A percentile compares a stretch with the other conserved stretches of the same genome.
These are phyloP conservation scores for Drosophila macrospina DNA, from an alignment of 2,888 invertebrate genomes.

Conservation along the genomic window DNA sequence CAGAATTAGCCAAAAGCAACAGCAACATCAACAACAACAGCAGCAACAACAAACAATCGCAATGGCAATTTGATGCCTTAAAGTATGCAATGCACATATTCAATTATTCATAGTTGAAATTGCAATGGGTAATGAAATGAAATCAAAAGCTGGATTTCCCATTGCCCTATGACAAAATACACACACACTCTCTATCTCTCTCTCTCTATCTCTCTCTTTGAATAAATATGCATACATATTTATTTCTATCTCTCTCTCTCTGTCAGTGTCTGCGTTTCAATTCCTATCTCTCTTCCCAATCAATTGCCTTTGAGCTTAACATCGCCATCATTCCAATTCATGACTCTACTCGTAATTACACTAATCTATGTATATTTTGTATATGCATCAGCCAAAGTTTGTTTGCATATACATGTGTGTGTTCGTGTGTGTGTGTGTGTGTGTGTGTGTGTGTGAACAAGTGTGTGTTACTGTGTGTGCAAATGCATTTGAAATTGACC, in stretches of 20 bases:
- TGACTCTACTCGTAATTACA: slow-evolving; percentile 65
- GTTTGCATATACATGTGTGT: not conserved
- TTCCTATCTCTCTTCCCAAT: slow-evolving; percentile 18
- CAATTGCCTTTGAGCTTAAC: slow-evolving; percentile 65
- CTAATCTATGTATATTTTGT: slow-evolving; percentile 66
- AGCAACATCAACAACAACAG: slow-evolving; percentile 29
- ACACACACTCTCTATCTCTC: slow-evolving; percentile 9
- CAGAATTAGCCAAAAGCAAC: slow-evolving; percentile 68
- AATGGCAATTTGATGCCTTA: slow-evolving; percentile 69
- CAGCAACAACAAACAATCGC: slow-evolving; percentile 46
- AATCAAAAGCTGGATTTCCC: slow-evolving; percentile 70
- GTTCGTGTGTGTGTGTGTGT: not conserved
- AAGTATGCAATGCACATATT: slow-evolving; percentile 77
- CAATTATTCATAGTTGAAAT: slow-evolving; percentile 77
- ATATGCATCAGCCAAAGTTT: slow-evolving; percentile 10
- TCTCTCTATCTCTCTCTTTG: not conserved
- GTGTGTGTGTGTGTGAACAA: slow-evolving; percentile 1
- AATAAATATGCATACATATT: not conserved
- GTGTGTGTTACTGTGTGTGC: slow-evolving; percentile 26
- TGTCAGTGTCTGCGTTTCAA: slow-evolving; percentile 3
- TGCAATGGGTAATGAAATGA: slow-evolving; percentile 77
- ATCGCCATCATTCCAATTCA: slow-evolving; percentile 61
- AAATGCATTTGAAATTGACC: slow-evolving; percentile 75
- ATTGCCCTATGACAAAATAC: slow-evolving; percentile 31
- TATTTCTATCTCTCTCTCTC: not conserved